Percentiles rank a stretch among this genome's conserved stretches.
Conservation (phyloP, 92 coral and sea anemone genomes). For the Hydrozoanthus gracilis region DNA sequence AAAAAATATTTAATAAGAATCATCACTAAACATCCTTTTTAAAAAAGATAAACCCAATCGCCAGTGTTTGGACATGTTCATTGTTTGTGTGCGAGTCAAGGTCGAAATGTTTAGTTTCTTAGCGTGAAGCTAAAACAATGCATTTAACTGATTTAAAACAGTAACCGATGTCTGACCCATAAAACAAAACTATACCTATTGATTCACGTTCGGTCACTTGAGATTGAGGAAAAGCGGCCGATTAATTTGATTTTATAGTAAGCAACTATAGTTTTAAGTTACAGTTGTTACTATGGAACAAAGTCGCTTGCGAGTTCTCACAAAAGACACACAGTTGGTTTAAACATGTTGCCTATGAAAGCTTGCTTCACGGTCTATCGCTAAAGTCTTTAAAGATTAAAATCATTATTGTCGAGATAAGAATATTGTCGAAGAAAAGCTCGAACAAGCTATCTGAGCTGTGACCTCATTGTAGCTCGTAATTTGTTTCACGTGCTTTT, state of each 20-base stretch:
- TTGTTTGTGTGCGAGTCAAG: neutral
- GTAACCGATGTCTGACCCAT: too few relatives aligned
- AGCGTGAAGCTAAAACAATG: neutral
- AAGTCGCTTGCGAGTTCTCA: too few relatives aligned
- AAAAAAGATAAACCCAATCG: slow-evolving; percentile 1
- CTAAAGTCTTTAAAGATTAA: neutral
- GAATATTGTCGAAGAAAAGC: slow-evolving; percentile 1
- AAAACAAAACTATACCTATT: too few relatives aligned
- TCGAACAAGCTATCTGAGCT: neutral
- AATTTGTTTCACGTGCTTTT: slow-evolving; percentile 42
- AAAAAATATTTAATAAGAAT: slow-evolving; percentile 1
- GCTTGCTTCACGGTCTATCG: neutral
- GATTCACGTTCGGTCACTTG: too few relatives aligned
- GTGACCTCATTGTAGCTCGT: slow-evolving; percentile 18
- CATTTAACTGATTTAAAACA: too few relatives aligned
- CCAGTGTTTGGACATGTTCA: neutral
- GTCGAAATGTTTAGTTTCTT: neutral
- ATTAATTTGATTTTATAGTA: too few relatives aligned
- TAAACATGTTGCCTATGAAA: too few relatives aligned
- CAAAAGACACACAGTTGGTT: too few relatives aligned
- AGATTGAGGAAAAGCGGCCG: too few relatives aligned
- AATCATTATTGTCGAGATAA: too few relatives aligned
- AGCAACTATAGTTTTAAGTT: too few relatives aligned
- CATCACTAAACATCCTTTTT: slow-evolving; percentile 30
- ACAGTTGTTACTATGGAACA: too few relatives aligned